A percentile compares a stretch with the other conserved stretches of the same genome.
These are phyloP conservation scores for Beaufortia kweichowensis DNA, from an alignment of 2,113 vertebrate species.

Conservation along the genomic window DNA sequence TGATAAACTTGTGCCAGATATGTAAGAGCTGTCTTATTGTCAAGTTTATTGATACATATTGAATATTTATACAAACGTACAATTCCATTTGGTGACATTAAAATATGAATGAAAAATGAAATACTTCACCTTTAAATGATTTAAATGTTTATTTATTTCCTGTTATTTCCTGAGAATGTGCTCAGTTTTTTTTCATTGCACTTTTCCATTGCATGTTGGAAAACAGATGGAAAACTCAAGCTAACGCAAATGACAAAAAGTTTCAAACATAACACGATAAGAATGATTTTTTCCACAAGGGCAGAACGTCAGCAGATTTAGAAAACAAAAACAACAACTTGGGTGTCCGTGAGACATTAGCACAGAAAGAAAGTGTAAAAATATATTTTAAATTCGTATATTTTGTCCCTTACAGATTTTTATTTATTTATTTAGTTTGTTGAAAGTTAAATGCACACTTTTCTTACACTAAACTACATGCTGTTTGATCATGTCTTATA, in stretches of 20 bases:
- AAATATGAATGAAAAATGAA: not conserved
- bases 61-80: not conserved
- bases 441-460: not conserved
- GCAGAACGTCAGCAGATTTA: slow-evolving; percentile 18
- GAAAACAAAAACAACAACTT: not conserved
- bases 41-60: not conserved
- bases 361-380: not conserved
- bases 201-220: slow-evolving; percentile 52
- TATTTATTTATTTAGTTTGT: not conserved
- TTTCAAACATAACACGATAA: slow-evolving; percentile 50
- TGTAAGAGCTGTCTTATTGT: not conserved
- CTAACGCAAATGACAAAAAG: slow-evolving; percentile 43
- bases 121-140: slow-evolving; percentile 18
- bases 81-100: not conserved
- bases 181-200: slow-evolving; percentile 38
- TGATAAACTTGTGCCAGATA: slow-evolving; percentile 14
- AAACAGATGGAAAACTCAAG: slow-evolving; percentile 42
- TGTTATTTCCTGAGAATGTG: slow-evolving; percentile 41
- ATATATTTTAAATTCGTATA: not conserved
- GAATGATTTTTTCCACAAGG: slow-evolving; percentile 47
- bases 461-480: not conserved
- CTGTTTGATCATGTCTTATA: not conserved
- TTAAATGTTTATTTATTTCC: slow-evolving; percentile 31
- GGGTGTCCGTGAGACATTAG: not conserved
- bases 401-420: slow-evolving; percentile 5